Evolutionary conservation across 2,888 invertebrate species (phyloP).

Genomic region (Drosophila stalkeri): DNA sequence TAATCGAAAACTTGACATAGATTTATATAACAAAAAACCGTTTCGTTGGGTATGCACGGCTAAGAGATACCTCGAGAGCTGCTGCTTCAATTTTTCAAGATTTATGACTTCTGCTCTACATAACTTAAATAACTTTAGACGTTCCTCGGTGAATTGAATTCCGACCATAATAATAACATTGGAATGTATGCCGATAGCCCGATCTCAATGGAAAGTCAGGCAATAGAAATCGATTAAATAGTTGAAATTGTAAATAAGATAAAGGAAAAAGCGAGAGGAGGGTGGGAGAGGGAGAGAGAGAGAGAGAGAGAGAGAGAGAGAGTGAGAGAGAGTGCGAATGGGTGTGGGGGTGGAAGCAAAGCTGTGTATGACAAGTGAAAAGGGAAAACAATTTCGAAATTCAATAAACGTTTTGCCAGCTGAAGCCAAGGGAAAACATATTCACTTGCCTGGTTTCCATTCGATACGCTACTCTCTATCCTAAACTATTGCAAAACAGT

Average conservation of each 20-base stretch:
- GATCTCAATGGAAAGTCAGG: background rate
- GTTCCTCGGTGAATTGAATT: background rate
- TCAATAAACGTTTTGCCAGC: conserved; percentile 57
- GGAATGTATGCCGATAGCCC: background rate
- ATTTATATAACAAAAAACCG: background rate
- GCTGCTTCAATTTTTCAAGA: background rate
- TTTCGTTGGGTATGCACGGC: background rate
- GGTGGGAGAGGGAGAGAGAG: background rate
- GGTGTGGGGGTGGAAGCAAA: background rate
- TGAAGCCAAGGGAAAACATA: background rate
- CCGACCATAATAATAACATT: background rate
- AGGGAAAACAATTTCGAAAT: conserved; percentile 60
- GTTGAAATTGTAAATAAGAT: background rate
- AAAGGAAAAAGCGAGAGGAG: background rate
- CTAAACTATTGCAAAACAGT: background rate
- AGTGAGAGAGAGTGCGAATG: background rate
- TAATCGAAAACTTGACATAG: conserved; percentile 8
- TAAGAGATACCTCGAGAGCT: background rate
- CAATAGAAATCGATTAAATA: conserved; percentile 8
- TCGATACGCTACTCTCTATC: background rate
- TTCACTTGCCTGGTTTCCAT: conserved; percentile 7
- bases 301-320: background rate
- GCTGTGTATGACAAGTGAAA: conserved; percentile 34
- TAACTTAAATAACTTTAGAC: background rate
- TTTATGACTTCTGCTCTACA: background rate